Evolutionary conservation across 2,113 vertebrate genomes (phyloP).

Genomic region (Mesocricetus auratus): DNA sequence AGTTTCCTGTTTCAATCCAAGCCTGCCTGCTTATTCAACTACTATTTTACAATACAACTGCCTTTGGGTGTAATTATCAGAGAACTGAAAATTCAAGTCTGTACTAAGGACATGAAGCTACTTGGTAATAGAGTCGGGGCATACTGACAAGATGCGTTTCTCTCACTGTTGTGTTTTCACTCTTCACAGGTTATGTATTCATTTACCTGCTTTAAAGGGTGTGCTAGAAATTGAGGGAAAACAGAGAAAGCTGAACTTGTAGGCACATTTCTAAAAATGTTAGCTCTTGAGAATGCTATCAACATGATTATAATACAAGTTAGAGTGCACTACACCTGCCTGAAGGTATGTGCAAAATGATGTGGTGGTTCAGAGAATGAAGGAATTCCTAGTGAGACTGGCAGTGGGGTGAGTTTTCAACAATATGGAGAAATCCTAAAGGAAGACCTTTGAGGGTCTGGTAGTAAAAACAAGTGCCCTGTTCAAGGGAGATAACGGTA

Average conservation of each 20-base stretch:
- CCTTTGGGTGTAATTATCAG: not conserved
- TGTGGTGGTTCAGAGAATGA: not conserved
- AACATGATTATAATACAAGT: not conserved
- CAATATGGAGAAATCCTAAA: not conserved
- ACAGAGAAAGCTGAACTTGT: not conserved
- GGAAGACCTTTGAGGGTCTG: not conserved
- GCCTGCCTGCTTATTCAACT: not conserved
- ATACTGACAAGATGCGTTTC: not conserved
- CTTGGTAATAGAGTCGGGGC: not conserved
- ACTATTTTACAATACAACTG: not conserved
- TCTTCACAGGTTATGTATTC: not conserved
- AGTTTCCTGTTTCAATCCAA: slow-evolving; percentile 29
- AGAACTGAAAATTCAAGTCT: not conserved
- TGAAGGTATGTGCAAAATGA: not conserved
- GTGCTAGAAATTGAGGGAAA: not conserved
- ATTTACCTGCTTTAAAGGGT: not conserved
- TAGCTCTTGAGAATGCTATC: not conserved
- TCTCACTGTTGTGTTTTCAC: not conserved
- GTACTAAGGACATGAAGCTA: not conserved
- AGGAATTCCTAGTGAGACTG: not conserved
- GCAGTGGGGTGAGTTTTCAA: not conserved
- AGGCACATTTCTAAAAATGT: not conserved
- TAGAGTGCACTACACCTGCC: not conserved
- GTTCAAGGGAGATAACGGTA: not conserved
- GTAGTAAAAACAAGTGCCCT: not conserved